Percentiles rank a stretch among this genome's conserved stretches.
Evolutionary conservation across 1,140 invertebrate genomes (phyloP).

Genomic region (Papilio polytes): DNA sequence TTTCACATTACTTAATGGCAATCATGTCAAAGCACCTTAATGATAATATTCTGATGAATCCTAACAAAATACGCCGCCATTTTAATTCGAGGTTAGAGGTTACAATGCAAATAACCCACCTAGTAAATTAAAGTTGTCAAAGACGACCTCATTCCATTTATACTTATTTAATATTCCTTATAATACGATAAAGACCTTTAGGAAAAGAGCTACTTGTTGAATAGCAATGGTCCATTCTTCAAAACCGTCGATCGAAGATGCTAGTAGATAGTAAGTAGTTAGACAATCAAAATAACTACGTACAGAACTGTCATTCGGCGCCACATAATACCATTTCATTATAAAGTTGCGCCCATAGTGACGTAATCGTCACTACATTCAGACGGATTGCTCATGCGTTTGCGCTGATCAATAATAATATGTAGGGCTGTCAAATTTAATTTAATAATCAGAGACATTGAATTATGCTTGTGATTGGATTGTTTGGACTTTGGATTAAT

Average conservation of each 20-base stretch:
- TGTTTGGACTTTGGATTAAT: too few species aligned
- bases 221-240: neutral
- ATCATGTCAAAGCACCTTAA: conserved; percentile 9
- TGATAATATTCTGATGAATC: neutral
- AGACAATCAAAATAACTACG: neutral
- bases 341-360: conserved; percentile 32
- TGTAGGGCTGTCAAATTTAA: conserved; percentile 4
- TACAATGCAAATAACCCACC: conserved; percentile 11
- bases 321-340: conserved; percentile 18
- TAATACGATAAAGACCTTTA: neutral
- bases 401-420: conserved; percentile 33
- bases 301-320: conserved; percentile 12
- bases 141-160: neutral
- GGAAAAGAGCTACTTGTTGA: neutral
- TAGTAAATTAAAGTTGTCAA: neutral
- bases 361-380: conserved; percentile 38
- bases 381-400: conserved; percentile 32
- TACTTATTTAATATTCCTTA: neutral
- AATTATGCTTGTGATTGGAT: too few species aligned
- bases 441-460: too few species aligned
- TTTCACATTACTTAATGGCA: neutral
- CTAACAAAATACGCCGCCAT: conserved; percentile 15
- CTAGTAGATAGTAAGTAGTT: neutral
- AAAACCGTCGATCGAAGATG: neutral
- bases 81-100: conserved; percentile 8